Evolutionary conservation across 1,140 invertebrate genomes (phyloP).

Genomic region (Phocides pigmalion): DNA sequence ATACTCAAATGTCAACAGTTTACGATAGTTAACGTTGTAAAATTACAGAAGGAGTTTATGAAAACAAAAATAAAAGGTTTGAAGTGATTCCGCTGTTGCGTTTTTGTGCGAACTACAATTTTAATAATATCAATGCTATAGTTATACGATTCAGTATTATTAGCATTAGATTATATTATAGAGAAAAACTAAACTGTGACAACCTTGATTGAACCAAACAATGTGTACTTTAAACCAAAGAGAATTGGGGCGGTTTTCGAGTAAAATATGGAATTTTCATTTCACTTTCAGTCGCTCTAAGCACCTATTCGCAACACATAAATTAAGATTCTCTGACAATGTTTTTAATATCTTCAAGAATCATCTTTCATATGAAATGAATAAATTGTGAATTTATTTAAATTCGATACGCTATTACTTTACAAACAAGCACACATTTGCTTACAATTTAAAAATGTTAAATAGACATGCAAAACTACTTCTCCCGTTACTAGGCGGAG

Average conservation of each 20-base stretch:
- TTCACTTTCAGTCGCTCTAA: slow-evolving; percentile 18
- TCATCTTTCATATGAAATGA: not conserved
- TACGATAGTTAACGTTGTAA: no score
- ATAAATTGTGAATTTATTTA: slow-evolving; percentile 5
- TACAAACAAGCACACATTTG: no score
- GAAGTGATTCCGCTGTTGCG: no score
- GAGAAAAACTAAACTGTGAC: not conserved
- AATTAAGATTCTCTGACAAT: slow-evolving; percentile 19
- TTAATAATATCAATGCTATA: not conserved
- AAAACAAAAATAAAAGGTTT: no score
- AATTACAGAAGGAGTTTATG: no score
- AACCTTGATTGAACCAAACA: slow-evolving; percentile 14
- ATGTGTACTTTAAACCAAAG: slow-evolving; percentile 50
- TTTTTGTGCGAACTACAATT: no score
- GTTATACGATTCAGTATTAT: not conserved
- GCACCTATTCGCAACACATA: slow-evolving; percentile 17
- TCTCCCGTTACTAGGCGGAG: no score
- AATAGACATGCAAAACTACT: no score
- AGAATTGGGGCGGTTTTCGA: slow-evolving; percentile 12
- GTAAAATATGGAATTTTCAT: slow-evolving; percentile 23
- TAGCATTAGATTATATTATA: not conserved
- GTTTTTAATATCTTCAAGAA: slow-evolving; percentile 18
- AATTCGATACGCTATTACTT: not conserved
- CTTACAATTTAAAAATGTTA: no score
- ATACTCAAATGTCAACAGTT: no score